Percentiles rank a stretch among this genome's conserved stretches.
phyloP scores from a whole-genome alignment of 2,797 vertebrate genomes.

The Melanotaenia trifasciata region DNA sequence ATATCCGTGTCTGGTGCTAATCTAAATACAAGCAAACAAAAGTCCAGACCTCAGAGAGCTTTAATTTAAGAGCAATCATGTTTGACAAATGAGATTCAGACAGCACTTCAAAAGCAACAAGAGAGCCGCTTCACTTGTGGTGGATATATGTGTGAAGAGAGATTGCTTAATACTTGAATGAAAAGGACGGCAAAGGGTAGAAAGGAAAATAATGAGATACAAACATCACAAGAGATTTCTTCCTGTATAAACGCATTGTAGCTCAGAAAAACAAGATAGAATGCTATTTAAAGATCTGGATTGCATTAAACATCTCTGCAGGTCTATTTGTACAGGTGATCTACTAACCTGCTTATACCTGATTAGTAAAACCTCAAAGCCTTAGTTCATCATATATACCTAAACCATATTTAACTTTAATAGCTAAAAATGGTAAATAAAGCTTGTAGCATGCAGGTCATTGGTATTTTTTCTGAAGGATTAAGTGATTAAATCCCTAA shows the following conservation, averaged over 20 bases:
- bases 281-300: background rate
- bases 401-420: constrained; percentile 4
- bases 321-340: background rate
- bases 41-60: constrained; percentile 41
- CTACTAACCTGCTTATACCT: constrained; percentile 4
- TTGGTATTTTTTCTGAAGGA: constrained; percentile 3
- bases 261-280: constrained; percentile 7
- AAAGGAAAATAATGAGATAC: constrained; percentile 50
- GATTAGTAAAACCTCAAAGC: background rate
- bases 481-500: constrained; percentile 15
- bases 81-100: constrained; percentile 78
- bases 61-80: constrained; percentile 75
- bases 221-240: constrained; percentile 28
- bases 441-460: constrained; percentile 6
- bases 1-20: constrained; percentile 48
- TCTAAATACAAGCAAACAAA: constrained; percentile 71
- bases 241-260: background rate
- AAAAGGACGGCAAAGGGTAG: constrained; percentile 42
- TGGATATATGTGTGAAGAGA: constrained; percentile 66
- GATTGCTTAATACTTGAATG: constrained; percentile 61
- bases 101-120: constrained; percentile 61
- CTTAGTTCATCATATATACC: background rate
- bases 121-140: constrained; percentile 51
- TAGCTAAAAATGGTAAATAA: background rate
- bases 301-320: background rate